Base-by-base conservation (phyloP, 2,113 vertebrate species). In the Rhegmatorhina hoffmannsi region DNA sequence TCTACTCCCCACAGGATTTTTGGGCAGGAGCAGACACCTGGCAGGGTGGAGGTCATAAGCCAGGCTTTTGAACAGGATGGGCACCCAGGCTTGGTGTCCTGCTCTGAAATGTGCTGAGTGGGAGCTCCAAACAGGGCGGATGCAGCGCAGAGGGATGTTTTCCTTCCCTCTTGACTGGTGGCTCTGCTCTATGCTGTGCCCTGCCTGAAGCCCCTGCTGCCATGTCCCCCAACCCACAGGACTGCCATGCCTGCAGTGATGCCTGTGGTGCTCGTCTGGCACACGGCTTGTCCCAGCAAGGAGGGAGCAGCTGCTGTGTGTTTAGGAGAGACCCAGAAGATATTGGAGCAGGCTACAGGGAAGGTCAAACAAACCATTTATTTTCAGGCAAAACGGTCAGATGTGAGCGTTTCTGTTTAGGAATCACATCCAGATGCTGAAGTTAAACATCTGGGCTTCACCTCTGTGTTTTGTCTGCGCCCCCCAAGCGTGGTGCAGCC, bases 391-490 rank as follows among this genome's bases (percentile, higher is more conserved):
- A 84, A 90, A 62, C 40, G 83, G 94, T 93, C 91, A 96, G 74
- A 93, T 69, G 78, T 81, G 93, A 93, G 80, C 0, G 46, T 89
- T 84, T 96, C 79, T 96, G 93, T 92, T 97, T 96, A 91, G 84
- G 80, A 96, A 96, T 97, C 93, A 92, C 83, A 95, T 96, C 93
- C 96, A 97, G 93, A 96, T 96, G 96, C 92, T 92, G 91, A 97
- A 95, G 92, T 92, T 92, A 90, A 96, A 97, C 96, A 95, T 97
- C 93, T 96, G 94, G 95, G 74, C 78, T 92, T 93, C 89, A 96
- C 95, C 95, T 87, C 94, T 85, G 86, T 94, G 94, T 92, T 97
- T 90, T 96, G 90, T 89, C 92, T 97, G 79, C 2, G 0, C 38
- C 64, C 78, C 59, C 63, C 58, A 79, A 90, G 70, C 0, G 1